Percentiles rank a stretch among this genome's conserved stretches.
These are phyloP conservation scores for Caenorhabditis remanei DNA, from an alignment of 1,140 invertebrate species.

Conservation along the genomic window DNA sequence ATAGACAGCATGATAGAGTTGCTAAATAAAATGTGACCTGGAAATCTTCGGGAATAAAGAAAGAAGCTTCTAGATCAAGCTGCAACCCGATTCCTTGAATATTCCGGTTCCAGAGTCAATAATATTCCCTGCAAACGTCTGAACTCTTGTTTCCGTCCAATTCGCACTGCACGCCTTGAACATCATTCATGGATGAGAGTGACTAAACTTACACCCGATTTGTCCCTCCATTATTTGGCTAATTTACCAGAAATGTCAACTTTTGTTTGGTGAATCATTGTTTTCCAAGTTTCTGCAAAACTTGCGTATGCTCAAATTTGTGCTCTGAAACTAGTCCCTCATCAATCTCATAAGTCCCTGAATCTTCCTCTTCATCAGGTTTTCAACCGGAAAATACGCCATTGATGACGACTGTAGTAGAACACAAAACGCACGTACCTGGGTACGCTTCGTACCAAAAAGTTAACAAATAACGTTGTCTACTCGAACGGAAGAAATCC, in stretches of 20 bases:
- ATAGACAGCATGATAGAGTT: neutral
- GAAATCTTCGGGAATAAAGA: too few species aligned
- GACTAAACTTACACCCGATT: neutral
- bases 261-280: neutral
- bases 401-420: neutral
- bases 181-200: neutral
- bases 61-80: too few species aligned
- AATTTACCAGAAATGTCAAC: neutral
- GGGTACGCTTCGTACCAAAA: neutral
- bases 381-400: neutral
- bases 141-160: too few species aligned
- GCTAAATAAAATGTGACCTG: neutral
- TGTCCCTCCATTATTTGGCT: neutral
- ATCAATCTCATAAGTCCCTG: too few species aligned
- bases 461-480: neutral
- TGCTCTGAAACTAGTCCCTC: neutral
- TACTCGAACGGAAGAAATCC: neutral
- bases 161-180: too few species aligned
- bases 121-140: too few species aligned
- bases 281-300: neutral
- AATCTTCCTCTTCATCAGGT: neutral
- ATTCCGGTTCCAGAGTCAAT: too few species aligned
- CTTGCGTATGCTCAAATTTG: neutral
- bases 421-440: neutral
- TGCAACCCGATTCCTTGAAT: too few species aligned